Base-by-base conservation (phyloP, 2,888 invertebrate genomes). In the Abrostola triplasia region DNA sequence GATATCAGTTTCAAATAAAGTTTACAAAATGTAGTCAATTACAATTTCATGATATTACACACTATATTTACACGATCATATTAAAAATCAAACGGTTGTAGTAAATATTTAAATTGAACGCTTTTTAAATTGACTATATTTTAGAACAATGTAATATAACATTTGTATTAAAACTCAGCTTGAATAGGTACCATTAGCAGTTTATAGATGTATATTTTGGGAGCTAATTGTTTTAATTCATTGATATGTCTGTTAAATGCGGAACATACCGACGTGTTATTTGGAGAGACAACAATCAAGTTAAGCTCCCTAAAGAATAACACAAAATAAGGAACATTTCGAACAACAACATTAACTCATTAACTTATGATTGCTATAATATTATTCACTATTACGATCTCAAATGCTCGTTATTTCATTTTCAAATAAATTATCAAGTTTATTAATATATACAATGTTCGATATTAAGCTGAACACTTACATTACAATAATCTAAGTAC, bases 401-500 rank as follows among this genome's bases (percentile, higher is more conserved):
- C 57, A 73, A 75, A 73, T 73, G 65, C 64, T 74, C 71, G 47
- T 73, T 78, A 66, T 66, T 73, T 73, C 64, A 67, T 67, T 71
- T 71, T 69, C 55, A 80, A 79, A 82, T 81, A 80, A 81, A 78
- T 82, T 79, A 83, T 63, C 63, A 67, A 77, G 73, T 80, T 74
- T 57, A 79, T 75, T 77, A 65, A 64, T 88, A 90, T 88, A 76
- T 88, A 89, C 88, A 90, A 69, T 77, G 76, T 70, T 71, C 67
- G 60, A 74, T 73, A 82, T 83, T 80, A 83, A 81, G 79, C 84
- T 91, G 90, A 86, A 89, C 80, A 86, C 86, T 88, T 88, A 87
- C 78, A 79, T 81, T 76, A 87, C 84, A 81, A 61, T 84, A 83
- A 79, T 82, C 89, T 92, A 92, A 86, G 81, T 92, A 91, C 88